Evolutionary conservation across 2,797 vertebrate species (phyloP), one percentile per base, ranked within the genome.

Genomic region (Pipistrellus kuhlii): DNA sequence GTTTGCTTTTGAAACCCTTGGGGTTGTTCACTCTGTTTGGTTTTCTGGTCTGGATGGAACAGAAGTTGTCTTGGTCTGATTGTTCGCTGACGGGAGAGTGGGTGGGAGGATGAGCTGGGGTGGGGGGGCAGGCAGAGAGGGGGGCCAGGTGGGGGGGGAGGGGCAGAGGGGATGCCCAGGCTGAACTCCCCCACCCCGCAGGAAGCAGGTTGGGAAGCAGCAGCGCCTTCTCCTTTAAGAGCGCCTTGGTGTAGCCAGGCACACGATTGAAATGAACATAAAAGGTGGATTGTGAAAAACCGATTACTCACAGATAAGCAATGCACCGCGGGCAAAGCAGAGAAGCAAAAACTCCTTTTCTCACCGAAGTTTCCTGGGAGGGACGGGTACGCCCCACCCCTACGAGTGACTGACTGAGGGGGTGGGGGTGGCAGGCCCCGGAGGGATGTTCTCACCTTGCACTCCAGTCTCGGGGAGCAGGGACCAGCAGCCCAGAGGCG

Each of bases 261-360:
- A 20, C 88, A 71, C 97, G 97, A 98, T 85, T 97, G 96, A 81
- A 91, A 97, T 97, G 98, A 98, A 97, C 97, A 97, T 96, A 97
- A 98, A 97, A 98, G 98, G 97, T 98, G 96, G 97, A 98, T 98
- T 98, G 97, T 98, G 98, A 98, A 98, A 97, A 98, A 95, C 95
- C 88, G 95, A 95, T 98, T 98, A 97, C 97, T 98, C 98, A 98
- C 90, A 96, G 94, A 93, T 97, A 96, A 98, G 98, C 97, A 98
- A 98, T 98, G 97, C 97, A 97, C 98, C 97, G 87, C 75, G 35
- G 97, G 98, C 98, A 0, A 97, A 97, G 95, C 97, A 90, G 95
- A 94, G 96, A 77, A 94, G 88, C 91, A 85, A 48, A 95, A 96
- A 85, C 96, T 86, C 94, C 96, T 97, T 97, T 72, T 97, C 97